Evolutionary conservation across 2,797 vertebrate genomes (phyloP).

Genomic region (Clarias laeviceps): DNA sequence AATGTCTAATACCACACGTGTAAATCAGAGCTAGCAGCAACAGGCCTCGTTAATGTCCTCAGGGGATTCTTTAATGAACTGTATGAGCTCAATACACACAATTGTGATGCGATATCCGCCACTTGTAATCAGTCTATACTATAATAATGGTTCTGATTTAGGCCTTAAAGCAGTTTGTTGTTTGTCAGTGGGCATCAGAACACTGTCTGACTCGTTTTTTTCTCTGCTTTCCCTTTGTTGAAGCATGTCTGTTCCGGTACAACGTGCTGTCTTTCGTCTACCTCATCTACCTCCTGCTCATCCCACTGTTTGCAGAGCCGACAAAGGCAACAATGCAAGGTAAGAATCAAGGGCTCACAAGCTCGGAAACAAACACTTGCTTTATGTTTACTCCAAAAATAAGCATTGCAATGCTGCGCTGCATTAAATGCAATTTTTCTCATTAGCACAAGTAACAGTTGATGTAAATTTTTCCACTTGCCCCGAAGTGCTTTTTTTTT

Average conservation of each 20-base stretch:
- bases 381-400: not conserved
- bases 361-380: not conserved
- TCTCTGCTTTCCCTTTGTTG: conserved; percentile 30
- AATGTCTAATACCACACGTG: conserved; percentile 12
- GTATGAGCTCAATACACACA: conserved; percentile 7
- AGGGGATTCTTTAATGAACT: conserved; percentile 10
- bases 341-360: conserved; percentile 59
- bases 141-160: conserved; percentile 33
- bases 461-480: not conserved
- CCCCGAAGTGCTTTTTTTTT: not conserved
- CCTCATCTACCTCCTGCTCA: conserved; percentile 89
- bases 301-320: conserved; percentile 86
- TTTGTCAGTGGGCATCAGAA: conserved; percentile 19
- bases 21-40: conserved; percentile 19
- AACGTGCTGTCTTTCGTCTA: conserved; percentile 88
- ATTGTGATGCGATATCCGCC: conserved; percentile 15
- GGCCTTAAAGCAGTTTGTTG: conserved; percentile 21
- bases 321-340: conserved; percentile 85
- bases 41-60: conserved; percentile 13
- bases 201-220: conserved; percentile 19
- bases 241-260: conserved; percentile 86
- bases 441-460: not conserved
- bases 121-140: conserved; percentile 39
- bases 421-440: not conserved
- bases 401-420: not conserved